phyloP scores from a whole-genome alignment of 2,888 invertebrate species.

The Augiades crinisus region DNA sequence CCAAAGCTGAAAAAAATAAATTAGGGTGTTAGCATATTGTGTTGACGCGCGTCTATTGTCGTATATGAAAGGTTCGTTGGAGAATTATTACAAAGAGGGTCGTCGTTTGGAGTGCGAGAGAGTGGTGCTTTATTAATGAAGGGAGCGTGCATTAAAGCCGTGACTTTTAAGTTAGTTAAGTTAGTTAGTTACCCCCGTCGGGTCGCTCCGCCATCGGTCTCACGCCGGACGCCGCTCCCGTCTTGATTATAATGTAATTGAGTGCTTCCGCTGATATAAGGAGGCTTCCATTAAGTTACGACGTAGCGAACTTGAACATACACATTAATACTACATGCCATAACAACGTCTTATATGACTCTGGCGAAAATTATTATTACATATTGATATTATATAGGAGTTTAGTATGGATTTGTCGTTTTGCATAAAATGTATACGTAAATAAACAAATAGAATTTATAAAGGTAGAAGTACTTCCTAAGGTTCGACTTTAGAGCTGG shows the following conservation, averaged over 20 bases:
- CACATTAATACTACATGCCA: neutral
- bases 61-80: constrained; percentile 38
- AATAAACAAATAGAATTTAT: no score
- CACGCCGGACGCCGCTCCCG: constrained; percentile 40
- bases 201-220: constrained; percentile 31
- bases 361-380: no score
- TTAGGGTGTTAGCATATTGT: constrained; percentile 11
- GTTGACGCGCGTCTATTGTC: constrained; percentile 33
- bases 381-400: no score
- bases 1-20: neutral
- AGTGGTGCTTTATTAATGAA: constrained; percentile 51
- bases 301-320: constrained; percentile 3
- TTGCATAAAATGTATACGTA: no score
- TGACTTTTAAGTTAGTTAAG: constrained; percentile 13
- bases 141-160: constrained; percentile 45
- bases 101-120: constrained; percentile 33
- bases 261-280: constrained; percentile 61
- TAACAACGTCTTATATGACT: no score
- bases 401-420: no score
- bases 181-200: neutral
- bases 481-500: no score
- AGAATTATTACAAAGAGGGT: constrained; percentile 34
- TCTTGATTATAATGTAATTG: constrained; percentile 67
- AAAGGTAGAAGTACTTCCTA: no score
- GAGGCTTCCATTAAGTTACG: constrained; percentile 44